A percentile compares a stretch with the other conserved stretches of the same genome.
Evolutionary conservation across 2,888 invertebrate genomes (phyloP).

Genomic region (Teinopalpus imperialis): DNA sequence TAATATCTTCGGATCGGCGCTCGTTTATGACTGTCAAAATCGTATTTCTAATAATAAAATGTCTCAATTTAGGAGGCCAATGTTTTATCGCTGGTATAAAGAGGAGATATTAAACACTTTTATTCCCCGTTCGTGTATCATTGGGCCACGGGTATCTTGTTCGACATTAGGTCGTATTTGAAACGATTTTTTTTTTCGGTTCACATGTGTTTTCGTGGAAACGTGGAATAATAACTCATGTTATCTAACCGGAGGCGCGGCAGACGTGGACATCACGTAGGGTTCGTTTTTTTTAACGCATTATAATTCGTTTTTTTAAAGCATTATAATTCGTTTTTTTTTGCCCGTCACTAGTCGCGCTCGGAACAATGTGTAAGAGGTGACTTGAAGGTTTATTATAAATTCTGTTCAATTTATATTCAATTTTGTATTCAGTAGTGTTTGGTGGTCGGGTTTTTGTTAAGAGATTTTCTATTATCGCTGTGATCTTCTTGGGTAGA

Average conservation of each 20-base stretch:
- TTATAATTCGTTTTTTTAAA: constrained; percentile 47
- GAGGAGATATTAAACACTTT: constrained; percentile 61
- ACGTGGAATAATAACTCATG: constrained; percentile 56
- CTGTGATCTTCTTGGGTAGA: neutral
- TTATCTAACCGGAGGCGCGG: constrained; percentile 54
- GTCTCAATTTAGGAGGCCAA: constrained; percentile 74
- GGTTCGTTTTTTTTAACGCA: constrained; percentile 44
- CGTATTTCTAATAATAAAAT: constrained; percentile 80
- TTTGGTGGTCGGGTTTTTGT: neutral
- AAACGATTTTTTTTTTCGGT: constrained; percentile 24
- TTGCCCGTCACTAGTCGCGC: constrained; percentile 11
- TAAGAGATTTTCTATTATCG: neutral
- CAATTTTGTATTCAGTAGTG: neutral
- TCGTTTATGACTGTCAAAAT: constrained; percentile 76
- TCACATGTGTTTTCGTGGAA: constrained; percentile 41
- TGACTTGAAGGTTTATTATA: constrained; percentile 23
- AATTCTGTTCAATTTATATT: constrained; percentile 3
- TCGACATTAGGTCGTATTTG: constrained; percentile 29
- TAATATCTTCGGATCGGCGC: constrained; percentile 64
- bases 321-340: constrained; percentile 43
- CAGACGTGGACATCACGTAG: constrained; percentile 45
- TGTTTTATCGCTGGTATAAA: constrained; percentile 73
- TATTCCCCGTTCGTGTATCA: constrained; percentile 56
- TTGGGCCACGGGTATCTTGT: constrained; percentile 45
- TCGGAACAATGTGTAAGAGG: constrained; percentile 9